Evolutionary conservation across 2,113 vertebrate species (phyloP), one percentile per base, ranked within the genome.

Genomic region (Egretta garzetta): DNA sequence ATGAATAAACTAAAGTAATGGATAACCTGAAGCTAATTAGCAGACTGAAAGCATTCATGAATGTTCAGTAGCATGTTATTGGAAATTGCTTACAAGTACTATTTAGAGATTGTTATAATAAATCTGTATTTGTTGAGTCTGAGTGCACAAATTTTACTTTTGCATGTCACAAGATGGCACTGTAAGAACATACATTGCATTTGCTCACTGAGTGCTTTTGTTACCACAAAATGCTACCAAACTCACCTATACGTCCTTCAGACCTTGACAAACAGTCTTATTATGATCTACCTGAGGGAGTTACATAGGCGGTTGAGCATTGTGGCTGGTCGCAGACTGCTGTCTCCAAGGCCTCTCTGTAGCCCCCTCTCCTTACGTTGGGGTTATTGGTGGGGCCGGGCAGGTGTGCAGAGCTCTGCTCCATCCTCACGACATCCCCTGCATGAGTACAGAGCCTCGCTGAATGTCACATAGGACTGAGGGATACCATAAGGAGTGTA

Each of bases 101-200:
- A 26, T 79, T 77, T 84, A 22, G 26, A 67, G 52, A 5, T 9
- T 49, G 13, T 18, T 76, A 21, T 8, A n/a, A 24, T 55, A 11
- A 62, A 39, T n/a, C 32, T 75, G 2, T 3, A 11, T 43, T 53
- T 58, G 4, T 64, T 2, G 7, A 12, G 53, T 60, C 27, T 45
- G 58, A 30, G 23, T 1, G 27, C 43, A 15, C 41, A 28, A 9
- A 24, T n/a, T 47, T 68, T 97, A 13, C 82, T 28, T 53, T 12
- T 35, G 70, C 3, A 0, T 56, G 92, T 73, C 97, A 94, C 96
- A 72, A 96, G 97, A 75, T 97, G 97, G 97, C 97, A 95, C 71
- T 96, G 50, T 72, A 73, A 80, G 95, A 94, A 86, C 90, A 86
- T 3, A 6, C 58, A 49, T 58, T 16, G 27, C 45, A 0, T 39